phyloP scores from a whole-genome alignment of 2,797 vertebrate species.

The Rousettus madagascariensis region DNA sequence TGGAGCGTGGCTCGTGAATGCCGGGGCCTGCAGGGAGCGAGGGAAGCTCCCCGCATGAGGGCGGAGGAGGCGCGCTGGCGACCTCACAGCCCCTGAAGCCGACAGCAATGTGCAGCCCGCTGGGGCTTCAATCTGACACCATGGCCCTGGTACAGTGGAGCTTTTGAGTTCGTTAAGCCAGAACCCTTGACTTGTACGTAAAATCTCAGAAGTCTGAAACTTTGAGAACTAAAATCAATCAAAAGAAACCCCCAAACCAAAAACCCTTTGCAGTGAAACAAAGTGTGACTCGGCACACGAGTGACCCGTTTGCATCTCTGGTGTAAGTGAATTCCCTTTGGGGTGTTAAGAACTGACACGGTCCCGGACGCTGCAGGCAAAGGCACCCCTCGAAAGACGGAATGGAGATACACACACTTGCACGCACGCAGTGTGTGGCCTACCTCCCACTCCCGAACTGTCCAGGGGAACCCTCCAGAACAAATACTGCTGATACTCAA shows the following conservation, averaged over 20 bases:
- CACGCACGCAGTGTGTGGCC: neutral
- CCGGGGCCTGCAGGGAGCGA: neutral
- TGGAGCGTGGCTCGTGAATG: neutral
- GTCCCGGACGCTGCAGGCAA: neutral
- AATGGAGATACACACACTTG: neutral
- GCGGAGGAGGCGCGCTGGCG: too few relatives aligned
- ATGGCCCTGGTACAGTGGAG: neutral
- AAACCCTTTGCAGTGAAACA: neutral
- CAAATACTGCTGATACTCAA: neutral
- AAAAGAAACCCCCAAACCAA: neutral
- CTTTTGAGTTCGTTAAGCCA: neutral
- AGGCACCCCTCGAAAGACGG: neutral
- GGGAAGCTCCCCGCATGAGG: too few relatives aligned
- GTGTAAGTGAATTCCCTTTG: neutral
- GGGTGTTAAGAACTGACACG: neutral
- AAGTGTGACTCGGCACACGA: neutral
- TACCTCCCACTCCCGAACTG: neutral
- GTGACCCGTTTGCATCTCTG: neutral
- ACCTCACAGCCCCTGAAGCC: too few relatives aligned
- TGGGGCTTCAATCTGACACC: neutral
- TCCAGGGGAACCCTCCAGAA: neutral
- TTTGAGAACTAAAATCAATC: slow-evolving; percentile 30
- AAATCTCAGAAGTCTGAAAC: slow-evolving; percentile 24
- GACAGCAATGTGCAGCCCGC: neutral
- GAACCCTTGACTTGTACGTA: neutral